These are phyloP conservation scores for Lepidochitona cinerea DNA, from an alignment of 2,888 invertebrate species.

Conservation along the genomic window DNA sequence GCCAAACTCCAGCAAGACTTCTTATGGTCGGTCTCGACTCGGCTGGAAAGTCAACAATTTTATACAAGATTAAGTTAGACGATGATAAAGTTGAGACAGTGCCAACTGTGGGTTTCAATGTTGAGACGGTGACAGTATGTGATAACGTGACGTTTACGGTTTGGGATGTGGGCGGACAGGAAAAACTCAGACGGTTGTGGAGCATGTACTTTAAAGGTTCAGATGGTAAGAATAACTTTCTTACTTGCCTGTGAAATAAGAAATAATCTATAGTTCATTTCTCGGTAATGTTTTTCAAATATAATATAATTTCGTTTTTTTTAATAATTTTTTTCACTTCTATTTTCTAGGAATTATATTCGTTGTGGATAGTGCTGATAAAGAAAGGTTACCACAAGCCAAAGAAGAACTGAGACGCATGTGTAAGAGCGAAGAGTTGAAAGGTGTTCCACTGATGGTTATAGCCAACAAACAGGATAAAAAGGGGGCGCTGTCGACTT, in stretches of 20 bases:
- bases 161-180: slow-evolving; percentile 54
- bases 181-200: slow-evolving; percentile 52
- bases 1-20: too few relatives aligned
- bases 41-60: background rate
- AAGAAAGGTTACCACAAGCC: background rate
- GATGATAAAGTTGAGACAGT: background rate
- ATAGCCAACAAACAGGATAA: slow-evolving; percentile 5
- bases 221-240: slow-evolving; percentile 3
- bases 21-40: too few relatives aligned
- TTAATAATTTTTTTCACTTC: too few relatives aligned
- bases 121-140: slow-evolving; percentile 1
- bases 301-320: too few relatives aligned
- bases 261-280: too few relatives aligned
- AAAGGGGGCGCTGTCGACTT: background rate
- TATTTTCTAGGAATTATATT: slow-evolving; percentile 1
- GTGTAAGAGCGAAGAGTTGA: background rate
- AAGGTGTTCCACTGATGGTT: slow-evolving; percentile 2
- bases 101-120: slow-evolving; percentile 25
- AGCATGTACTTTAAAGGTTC: slow-evolving; percentile 6
- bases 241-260: too few relatives aligned
- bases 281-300: too few relatives aligned
- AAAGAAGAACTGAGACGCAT: background rate
- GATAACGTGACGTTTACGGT: slow-evolving; percentile 1
- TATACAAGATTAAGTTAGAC: slow-evolving; percentile 6
- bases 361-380: slow-evolving; percentile 5